These are phyloP conservation scores for Rhagologus leucostigma DNA, from an alignment of 2,113 vertebrate genomes.

Conservation along the genomic window DNA sequence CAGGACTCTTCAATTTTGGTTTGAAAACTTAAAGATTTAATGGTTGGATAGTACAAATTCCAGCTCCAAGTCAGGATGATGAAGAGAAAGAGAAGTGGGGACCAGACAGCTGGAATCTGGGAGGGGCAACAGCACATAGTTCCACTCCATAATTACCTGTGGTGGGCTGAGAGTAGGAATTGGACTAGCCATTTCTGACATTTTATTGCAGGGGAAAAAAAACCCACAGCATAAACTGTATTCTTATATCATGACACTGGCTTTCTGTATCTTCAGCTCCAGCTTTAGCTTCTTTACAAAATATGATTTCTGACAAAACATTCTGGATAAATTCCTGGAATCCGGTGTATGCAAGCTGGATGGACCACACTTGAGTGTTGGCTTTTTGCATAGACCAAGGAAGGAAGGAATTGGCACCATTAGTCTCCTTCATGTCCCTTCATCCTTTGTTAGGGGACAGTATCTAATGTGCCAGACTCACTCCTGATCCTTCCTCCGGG, in stretches of 20 bases:
- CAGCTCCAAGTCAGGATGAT: background rate
- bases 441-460: background rate
- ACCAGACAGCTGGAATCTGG: background rate
- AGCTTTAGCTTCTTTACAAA: background rate
- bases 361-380: background rate
- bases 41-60: background rate
- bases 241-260: background rate
- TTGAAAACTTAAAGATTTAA: background rate
- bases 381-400: background rate
- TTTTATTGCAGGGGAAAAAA: background rate
- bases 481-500: background rate
- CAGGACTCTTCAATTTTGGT: background rate
- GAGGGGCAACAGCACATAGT: background rate
- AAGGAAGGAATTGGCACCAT: background rate
- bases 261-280: background rate
- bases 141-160: background rate
- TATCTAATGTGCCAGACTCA: background rate
- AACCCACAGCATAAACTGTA: background rate
- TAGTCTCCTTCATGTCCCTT: background rate
- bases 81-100: background rate
- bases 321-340: background rate
- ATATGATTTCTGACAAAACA: background rate
- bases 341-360: background rate
- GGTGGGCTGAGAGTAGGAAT: conserved; percentile 1
- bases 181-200: background rate